phyloP scores from a whole-genome alignment of 2,113 vertebrate genomes.

The Clarias gariepinus region DNA sequence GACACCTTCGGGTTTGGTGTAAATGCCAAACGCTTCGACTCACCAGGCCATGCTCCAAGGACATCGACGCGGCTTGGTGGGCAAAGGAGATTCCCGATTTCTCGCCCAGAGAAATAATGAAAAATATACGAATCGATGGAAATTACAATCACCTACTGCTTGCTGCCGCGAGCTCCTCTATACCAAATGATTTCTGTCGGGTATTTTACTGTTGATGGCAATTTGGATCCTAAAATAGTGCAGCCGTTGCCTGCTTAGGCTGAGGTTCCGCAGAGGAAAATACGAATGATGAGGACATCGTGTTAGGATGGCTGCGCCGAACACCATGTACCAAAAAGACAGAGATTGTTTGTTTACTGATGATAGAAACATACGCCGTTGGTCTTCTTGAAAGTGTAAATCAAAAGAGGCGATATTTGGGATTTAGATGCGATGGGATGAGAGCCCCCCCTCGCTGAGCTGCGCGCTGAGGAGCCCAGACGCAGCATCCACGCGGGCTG shows the following conservation, averaged over 20 bases:
- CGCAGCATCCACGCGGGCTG: constrained; percentile 70
- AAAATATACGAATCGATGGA: constrained; percentile 26
- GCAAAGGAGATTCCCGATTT: constrained; percentile 52
- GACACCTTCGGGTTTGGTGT: constrained; percentile 29
- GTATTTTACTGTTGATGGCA: constrained; percentile 33
- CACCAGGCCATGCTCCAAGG: constrained; percentile 66
- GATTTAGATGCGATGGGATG: constrained; percentile 66
- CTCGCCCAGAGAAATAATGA: constrained; percentile 35
- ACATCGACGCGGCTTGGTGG: constrained; percentile 54
- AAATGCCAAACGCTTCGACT: constrained; percentile 52
- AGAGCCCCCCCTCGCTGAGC: constrained; percentile 57
- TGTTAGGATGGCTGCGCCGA: constrained; percentile 49
- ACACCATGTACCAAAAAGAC: constrained; percentile 13
- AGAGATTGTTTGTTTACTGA: constrained; percentile 16
- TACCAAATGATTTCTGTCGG: constrained; percentile 14
- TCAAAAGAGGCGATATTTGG: constrained; percentile 69
- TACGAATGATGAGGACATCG: constrained; percentile 47
- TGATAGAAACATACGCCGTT: constrained; percentile 29
- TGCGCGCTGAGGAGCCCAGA: constrained; percentile 69
- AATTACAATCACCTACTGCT: constrained; percentile 37
- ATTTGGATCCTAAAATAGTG: constrained; percentile 55
- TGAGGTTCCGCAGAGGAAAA: constrained; percentile 56
- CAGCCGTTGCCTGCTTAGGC: constrained; percentile 54
- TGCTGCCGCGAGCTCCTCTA: constrained; percentile 34
- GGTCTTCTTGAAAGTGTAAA: constrained; percentile 47